Percentiles rank a stretch among this genome's conserved stretches.
These are phyloP conservation scores for Cerastoderma edule DNA, from an alignment of 2,888 invertebrate genomes.

Conservation along the genomic window DNA sequence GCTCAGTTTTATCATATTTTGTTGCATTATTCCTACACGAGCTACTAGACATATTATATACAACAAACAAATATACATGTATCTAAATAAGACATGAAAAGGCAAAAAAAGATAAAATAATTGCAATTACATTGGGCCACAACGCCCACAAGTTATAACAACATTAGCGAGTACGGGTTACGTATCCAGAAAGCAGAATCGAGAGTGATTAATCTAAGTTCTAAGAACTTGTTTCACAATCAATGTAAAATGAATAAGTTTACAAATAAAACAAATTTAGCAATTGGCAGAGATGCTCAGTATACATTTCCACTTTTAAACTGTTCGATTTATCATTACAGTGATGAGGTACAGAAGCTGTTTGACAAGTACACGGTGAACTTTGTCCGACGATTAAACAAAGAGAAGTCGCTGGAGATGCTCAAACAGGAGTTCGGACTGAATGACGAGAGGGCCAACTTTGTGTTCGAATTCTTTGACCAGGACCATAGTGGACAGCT, in stretches of 20 bases:
- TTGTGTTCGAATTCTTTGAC: conserved; percentile 77
- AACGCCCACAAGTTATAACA: neutral
- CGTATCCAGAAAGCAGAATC: neutral
- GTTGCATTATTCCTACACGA: too few species aligned
- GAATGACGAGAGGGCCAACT: conserved; percentile 59
- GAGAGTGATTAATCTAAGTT: neutral
- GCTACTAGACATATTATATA: too few species aligned
- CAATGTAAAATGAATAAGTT: too few species aligned
- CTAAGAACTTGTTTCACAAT: too few species aligned
- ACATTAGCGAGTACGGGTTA: neutral
- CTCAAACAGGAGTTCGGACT: conserved; percentile 72
- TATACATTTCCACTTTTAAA: neutral
- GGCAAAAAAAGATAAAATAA: too few species aligned
- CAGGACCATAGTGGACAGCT: conserved; percentile 72
- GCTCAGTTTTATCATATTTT: too few species aligned
- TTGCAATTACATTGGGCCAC: too few species aligned
- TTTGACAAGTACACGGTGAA: conserved; percentile 76
- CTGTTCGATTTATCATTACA: conserved; percentile 46
- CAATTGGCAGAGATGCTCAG: neutral
- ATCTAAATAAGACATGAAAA: too few species aligned
- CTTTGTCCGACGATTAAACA: conserved; percentile 70
- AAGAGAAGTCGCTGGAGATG: conserved; percentile 68
- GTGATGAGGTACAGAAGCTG: conserved; percentile 71
- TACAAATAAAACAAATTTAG: neutral
- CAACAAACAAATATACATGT: too few species aligned